phyloP scores from a whole-genome alignment of 2,113 vertebrate species.

The Peromyscus leucopus region DNA sequence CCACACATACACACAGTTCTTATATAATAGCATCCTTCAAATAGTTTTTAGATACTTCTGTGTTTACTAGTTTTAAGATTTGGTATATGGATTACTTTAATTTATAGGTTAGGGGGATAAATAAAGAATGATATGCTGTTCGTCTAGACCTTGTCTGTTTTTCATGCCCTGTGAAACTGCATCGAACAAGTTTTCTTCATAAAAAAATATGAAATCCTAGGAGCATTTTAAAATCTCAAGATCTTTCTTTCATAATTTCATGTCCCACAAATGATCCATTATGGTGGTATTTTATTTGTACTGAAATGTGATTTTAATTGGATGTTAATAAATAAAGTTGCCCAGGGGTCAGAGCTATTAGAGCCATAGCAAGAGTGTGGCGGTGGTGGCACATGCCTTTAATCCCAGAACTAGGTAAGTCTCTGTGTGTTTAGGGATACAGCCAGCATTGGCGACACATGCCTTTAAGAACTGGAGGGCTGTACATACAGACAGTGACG shows the following conservation, averaged over 20 bases:
- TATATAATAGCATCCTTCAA: background rate
- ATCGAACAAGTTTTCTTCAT: background rate
- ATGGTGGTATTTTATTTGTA: no score
- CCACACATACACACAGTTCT: background rate
- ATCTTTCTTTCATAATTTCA: background rate
- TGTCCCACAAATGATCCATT: background rate
- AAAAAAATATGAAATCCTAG: background rate
- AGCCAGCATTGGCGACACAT: no score
- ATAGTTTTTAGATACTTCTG: background rate
- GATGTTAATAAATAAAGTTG: no score
- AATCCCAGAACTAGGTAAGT: no score
- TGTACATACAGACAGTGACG: no score
- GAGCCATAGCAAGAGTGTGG: no score
- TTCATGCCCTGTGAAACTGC: background rate
- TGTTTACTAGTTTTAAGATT: background rate
- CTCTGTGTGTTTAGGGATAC: no score
- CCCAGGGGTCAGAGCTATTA: no score
- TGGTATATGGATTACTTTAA: background rate
- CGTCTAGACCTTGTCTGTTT: background rate
- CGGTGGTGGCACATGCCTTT: no score
- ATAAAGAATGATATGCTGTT: background rate
- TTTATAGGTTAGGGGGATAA: background rate
- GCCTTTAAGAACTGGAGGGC: no score
- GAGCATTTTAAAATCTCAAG: background rate
- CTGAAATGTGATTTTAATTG: no score